A percentile compares a stretch with the other conserved stretches of the same genome.
phyloP scores from a whole-genome alignment of 1,140 invertebrate genomes.

The Diabrotica undecimpunctata region DNA sequence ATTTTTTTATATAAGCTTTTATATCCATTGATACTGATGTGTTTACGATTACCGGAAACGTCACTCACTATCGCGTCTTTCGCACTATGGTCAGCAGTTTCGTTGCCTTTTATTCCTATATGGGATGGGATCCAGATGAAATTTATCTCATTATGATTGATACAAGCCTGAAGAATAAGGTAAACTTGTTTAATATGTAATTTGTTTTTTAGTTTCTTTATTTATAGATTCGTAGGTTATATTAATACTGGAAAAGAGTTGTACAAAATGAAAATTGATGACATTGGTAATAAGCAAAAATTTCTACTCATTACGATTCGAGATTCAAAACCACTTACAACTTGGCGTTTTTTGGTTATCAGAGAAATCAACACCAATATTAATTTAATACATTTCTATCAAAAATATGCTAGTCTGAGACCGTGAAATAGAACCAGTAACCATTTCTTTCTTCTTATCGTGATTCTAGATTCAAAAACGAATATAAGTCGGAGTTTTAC shows the following conservation, averaged over 20 bases:
- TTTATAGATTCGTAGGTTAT: constrained; percentile 7
- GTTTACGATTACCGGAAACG: no score
- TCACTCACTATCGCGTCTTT: no score
- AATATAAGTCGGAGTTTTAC: no score
- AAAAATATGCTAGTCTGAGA: constrained; percentile 3
- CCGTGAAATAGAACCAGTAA: background rate
- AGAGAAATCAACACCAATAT: constrained; percentile 5
- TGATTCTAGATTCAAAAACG: no score
- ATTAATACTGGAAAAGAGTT: constrained; percentile 11
- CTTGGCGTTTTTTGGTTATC: background rate
- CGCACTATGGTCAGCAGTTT: no score
- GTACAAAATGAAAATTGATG: constrained; percentile 12
- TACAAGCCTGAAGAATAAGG: no score
- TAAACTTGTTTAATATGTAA: constrained; percentile 5
- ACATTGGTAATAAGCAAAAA: constrained; percentile 12
- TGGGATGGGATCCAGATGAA: no score
- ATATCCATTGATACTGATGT: no score
- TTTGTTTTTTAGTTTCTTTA: background rate
- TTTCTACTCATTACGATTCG: constrained; percentile 12
- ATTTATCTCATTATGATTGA: no score
- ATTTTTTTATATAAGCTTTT: no score
- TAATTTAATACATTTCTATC: background rate
- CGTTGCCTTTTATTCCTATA: no score
- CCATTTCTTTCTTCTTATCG: constrained; percentile 18
- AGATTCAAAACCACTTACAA: constrained; percentile 17